Evolutionary conservation across 2,797 vertebrate species (phyloP), one percentile per base, ranked within the genome.

Genomic region (Crypturellus tataupa): DNA sequence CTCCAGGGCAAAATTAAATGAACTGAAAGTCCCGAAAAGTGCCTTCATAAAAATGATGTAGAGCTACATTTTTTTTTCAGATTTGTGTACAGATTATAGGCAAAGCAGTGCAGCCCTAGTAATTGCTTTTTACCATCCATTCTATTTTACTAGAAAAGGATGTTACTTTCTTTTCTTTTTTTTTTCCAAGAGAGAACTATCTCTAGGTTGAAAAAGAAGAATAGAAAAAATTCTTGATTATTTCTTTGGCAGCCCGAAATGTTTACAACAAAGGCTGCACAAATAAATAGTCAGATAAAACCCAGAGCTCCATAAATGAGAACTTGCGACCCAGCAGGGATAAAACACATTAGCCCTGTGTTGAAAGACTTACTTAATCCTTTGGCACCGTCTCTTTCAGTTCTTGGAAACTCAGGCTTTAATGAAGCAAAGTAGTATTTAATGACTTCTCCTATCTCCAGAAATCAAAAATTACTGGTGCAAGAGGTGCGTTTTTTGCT

Each of bases 1-100:
- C 85, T 93, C 85, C 69, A 67, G 87, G 94, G 90, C 94, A 94
- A 94, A 92, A 96, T 96, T 94, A 95, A 93, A 95, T 86, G 73
- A 96, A 88, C 78, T 88, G 63, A 60, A 87, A 89, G 83, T 89
- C 93, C 87, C 73, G 83, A 47, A 79, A 89, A 91, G 27, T n/a
- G 56, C 68, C 79, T 95, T 91, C 63, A 69, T 90, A 94, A 94
- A 94, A 92, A 75, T 94, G 88, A 95, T 89, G 53, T 72, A 94
- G 47, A 85, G 67, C 49, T 63, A 1, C 67, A 8, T 76, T 67
- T 93, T 81, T 93, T 81, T 51, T 75, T 73, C 42, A 68, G 1
- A 53, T 87, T 89, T 89, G 73, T 65, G 17, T 72, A 17, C 1
- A 83, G 33, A 59, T 80, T 19, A 51, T 63, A 89, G 68, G 59